These are phyloP conservation scores for Herpetotheres cachinnans DNA, from an alignment of 2,113 vertebrate genomes.

Conservation along the genomic window DNA sequence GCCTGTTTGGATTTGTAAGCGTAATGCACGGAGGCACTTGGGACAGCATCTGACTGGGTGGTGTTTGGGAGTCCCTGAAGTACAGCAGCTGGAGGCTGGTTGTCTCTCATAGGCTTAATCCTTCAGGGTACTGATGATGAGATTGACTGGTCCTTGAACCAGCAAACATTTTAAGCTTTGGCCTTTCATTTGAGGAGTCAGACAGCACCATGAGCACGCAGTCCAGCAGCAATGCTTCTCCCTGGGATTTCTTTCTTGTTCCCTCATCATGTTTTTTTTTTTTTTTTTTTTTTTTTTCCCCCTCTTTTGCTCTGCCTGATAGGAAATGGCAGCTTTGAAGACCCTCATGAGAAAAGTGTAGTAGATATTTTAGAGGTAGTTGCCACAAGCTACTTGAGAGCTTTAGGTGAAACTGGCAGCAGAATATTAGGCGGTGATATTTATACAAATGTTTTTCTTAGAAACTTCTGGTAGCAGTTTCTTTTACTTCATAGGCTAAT, in stretches of 20 bases:
- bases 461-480: not conserved
- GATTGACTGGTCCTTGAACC: not conserved
- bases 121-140: not conserved
- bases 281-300: too few relatives aligned
- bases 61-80: not conserved
- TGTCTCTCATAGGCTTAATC: not conserved
- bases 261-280: too few relatives aligned
- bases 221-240: not conserved
- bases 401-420: not conserved
- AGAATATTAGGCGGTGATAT: not conserved
- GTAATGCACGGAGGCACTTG: accelerated
- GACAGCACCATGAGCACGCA: not conserved
- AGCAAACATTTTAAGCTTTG: not conserved
- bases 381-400: not conserved
- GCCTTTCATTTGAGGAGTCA: not conserved
- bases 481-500: not conserved
- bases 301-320: not conserved
- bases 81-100: not conserved
- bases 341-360: not conserved
- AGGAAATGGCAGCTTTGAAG: not conserved
- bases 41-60: not conserved
- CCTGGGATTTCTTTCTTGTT: not conserved
- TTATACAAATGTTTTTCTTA: not conserved
- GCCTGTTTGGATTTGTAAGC: not conserved
- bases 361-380: not conserved